phyloP scores from a whole-genome alignment of 2,797 vertebrate genomes.

The Limnodromus scolopaceus region DNA sequence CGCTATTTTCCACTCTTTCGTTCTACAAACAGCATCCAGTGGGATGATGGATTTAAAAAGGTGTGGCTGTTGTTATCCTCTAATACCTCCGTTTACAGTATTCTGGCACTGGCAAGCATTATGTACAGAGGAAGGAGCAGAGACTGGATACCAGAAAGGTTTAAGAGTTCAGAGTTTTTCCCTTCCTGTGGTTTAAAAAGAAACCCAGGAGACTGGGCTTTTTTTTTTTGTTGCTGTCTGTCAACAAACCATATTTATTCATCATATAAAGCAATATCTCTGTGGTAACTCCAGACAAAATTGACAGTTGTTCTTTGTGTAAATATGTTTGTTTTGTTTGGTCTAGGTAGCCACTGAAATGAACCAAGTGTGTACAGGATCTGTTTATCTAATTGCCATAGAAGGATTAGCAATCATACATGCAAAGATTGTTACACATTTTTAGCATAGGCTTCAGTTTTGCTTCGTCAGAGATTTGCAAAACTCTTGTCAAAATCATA shows the following conservation, averaged over 20 bases:
- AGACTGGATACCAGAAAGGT: neutral
- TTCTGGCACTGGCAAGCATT: neutral
- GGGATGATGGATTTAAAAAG: neutral
- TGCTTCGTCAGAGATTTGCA: conserved; percentile 23
- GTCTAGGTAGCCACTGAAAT: neutral
- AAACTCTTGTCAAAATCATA: conserved; percentile 27
- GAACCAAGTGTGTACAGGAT: neutral
- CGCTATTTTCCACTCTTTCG: neutral
- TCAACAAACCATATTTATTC: neutral
- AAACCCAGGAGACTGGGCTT: neutral
- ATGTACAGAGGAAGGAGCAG: neutral
- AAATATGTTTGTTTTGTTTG: neutral
- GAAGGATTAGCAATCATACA: neutral
- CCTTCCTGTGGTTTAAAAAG: neutral
- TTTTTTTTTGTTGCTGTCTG: neutral
- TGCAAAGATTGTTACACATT: neutral
- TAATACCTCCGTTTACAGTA: neutral
- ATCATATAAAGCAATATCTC: neutral
- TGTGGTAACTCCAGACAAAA: neutral
- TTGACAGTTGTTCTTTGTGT: neutral
- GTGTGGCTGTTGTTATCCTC: neutral
- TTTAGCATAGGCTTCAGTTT: neutral
- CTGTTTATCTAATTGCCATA: neutral
- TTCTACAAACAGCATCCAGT: neutral
- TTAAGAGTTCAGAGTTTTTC: neutral